Base-by-base conservation (phyloP, 2,797 vertebrate genomes). In the Toxotes lorentzi region DNA sequence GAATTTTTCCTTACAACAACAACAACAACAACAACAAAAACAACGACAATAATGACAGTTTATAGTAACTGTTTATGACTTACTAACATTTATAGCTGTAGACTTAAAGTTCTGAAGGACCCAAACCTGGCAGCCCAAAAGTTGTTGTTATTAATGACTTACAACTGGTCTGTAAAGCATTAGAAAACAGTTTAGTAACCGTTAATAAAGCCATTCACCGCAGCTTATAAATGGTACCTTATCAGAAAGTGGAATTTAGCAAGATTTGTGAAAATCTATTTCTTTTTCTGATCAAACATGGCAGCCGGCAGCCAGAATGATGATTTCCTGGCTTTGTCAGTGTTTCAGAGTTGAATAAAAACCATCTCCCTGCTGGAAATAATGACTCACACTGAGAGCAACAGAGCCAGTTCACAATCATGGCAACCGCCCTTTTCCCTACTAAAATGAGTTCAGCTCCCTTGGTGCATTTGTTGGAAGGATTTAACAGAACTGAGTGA, bases 251-350 rank as follows among this genome's bases (percentile, higher is more conserved):
- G 48, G 21, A 9, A 48, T 48, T 48, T 9, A 10, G 9, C 8
- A 17, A n/a, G 47, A 48, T n/a, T 13, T 43, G 48, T 41, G 24
- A 45, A 43, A 79, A 59, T 13, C 48, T 41, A 27, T 23, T 34
- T 8, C 40, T 45, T 65, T 9, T 14, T 47, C 32, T 56, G 60
- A 4, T 30, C 24, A 54, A 32, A 56, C 24, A 13, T 54, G 5
- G 24, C 24, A 16, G 27, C 17, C 6, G 40, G 13, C 8, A 7
- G 24, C 24, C 24, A 5, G 32, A 19, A 30, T 48, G 24, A 58
- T 45, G 40, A 59, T 61, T 84, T 82, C 73, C 75, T 73, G 48
- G 27, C 45, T 75, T 80, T 81, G 78, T 72, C 40, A 38, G 34
- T 41, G 57, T 71, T 73, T 63, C 1, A 40, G 21, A 43, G 41